phyloP scores from a whole-genome alignment of 2,113 vertebrate species.

The Pelobates fuscus region DNA sequence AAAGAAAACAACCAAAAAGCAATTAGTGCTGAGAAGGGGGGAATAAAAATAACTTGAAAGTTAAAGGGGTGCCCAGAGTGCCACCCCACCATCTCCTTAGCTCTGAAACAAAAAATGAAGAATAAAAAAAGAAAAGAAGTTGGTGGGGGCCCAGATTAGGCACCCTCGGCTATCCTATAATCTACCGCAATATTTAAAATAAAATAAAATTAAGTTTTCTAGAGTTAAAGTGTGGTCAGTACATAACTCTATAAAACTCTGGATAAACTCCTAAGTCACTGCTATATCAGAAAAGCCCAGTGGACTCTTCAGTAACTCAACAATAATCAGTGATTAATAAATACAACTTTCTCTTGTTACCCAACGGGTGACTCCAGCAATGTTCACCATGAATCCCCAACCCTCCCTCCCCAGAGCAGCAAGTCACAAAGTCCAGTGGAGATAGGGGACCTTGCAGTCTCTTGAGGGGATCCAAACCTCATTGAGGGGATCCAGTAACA shows the following conservation, averaged over 20 bases:
- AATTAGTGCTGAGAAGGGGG: neutral
- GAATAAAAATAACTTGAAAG: neutral
- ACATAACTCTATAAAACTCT: slow-evolving; percentile 63
- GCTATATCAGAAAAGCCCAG: slow-evolving; percentile 65
- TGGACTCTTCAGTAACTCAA: slow-evolving; percentile 49
- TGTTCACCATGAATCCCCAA: neutral
- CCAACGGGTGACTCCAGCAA: slow-evolving; percentile 35
- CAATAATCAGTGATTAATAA: slow-evolving; percentile 38
- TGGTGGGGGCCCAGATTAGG: slow-evolving; percentile 7
- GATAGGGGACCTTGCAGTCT: slow-evolving; percentile 59
- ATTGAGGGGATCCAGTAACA: neutral
- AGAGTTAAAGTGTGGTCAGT: slow-evolving; percentile 36
- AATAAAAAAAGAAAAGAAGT: neutral
- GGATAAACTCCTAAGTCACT: slow-evolving; percentile 71
- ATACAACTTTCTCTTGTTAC: slow-evolving; percentile 47
- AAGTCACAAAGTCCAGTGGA: slow-evolving; percentile 19
- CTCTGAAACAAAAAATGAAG: neutral
- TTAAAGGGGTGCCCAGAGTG: slow-evolving; percentile 28
- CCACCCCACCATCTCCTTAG: neutral
- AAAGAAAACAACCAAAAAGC: neutral
- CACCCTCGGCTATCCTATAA: neutral
- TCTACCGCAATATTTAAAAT: neutral
- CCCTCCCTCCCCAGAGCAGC: neutral
- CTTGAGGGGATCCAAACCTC: slow-evolving; percentile 19
- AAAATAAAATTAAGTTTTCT: slow-evolving; percentile 13